Conservation (phyloP, 2,797 vertebrate genomes). For the Dryobates pubescens region DNA sequence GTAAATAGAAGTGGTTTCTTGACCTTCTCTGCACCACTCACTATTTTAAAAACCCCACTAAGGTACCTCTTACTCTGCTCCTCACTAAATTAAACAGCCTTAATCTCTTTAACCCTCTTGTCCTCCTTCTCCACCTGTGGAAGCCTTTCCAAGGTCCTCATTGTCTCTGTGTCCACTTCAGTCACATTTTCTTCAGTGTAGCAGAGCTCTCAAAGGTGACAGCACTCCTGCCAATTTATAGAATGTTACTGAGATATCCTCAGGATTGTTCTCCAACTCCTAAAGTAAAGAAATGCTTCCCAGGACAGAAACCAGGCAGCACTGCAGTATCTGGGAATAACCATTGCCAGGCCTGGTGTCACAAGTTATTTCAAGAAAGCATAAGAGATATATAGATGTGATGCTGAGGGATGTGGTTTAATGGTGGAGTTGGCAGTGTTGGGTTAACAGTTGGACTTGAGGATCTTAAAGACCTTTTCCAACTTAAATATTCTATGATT, state of each 20-base stretch:
- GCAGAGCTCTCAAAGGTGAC: background rate
- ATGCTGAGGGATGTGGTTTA: background rate
- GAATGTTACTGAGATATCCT: background rate
- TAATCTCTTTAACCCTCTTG: background rate
- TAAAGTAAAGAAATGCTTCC: background rate
- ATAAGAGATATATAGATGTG: background rate
- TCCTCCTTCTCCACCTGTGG: background rate
- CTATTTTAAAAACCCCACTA: background rate
- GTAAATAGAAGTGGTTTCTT: background rate
- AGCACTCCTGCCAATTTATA: background rate
- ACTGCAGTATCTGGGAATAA: background rate
- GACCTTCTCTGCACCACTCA: background rate
- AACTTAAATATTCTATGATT: background rate
- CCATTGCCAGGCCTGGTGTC: background rate
- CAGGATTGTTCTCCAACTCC: background rate
- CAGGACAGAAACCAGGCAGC: background rate
- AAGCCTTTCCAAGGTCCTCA: background rate
- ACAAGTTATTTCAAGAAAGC: background rate
- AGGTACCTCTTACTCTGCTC: background rate
- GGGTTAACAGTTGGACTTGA: background rate
- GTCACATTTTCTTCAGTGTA: fast-evolving
- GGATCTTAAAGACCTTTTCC: background rate
- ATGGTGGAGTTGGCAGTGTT: background rate
- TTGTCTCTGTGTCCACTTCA: background rate
- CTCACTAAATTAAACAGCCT: background rate